Conservation (phyloP, 2,113 vertebrate species). For the Poecile atricapillus region DNA sequence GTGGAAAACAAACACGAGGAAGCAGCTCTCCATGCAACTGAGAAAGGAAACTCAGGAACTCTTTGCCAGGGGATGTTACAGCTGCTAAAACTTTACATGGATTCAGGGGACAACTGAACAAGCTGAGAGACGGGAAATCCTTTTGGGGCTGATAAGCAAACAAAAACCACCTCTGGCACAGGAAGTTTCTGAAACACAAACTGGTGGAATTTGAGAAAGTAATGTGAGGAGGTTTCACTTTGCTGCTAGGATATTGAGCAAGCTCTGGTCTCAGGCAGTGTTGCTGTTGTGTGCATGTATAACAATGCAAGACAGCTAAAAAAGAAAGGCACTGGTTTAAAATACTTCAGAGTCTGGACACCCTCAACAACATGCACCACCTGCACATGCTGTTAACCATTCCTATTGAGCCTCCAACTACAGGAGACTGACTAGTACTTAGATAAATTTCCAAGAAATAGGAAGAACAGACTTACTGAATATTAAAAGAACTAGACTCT, state of each 20-base stretch:
- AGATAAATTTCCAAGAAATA: neutral
- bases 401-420: neutral
- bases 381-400: neutral
- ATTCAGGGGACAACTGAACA: conserved; percentile 40
- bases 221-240: neutral
- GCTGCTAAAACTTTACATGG: conserved; percentile 30
- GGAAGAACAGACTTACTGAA: neutral
- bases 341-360: neutral
- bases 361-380: neutral
- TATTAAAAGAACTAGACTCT: neutral
- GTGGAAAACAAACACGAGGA: conserved; percentile 39
- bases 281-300: neutral
- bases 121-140: conserved; percentile 19
- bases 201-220: neutral
- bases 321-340: neutral
- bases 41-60: conserved; percentile 42
- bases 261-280: neutral
- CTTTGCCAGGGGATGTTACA: neutral
- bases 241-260: neutral
- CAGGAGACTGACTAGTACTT: neutral
- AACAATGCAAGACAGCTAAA: neutral
- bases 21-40: neutral
- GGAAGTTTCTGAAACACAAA: conserved; percentile 39
- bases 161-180: neutral
- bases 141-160: conserved; percentile 19